phyloP scores from a whole-genome alignment of 2,113 vertebrate genomes.

The Grus americana region DNA sequence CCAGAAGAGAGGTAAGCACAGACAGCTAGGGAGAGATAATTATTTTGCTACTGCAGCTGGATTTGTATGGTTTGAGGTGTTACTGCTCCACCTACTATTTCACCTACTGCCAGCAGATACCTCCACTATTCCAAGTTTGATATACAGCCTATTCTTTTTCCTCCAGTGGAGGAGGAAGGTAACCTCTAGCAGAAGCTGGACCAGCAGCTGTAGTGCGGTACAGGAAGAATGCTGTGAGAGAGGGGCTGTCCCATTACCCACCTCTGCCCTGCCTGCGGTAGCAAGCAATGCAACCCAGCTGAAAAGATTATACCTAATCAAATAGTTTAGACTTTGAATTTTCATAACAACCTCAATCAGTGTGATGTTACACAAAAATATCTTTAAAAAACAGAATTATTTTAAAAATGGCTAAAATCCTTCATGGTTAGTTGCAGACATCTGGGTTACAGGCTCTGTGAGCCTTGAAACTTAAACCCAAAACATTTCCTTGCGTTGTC shows the following conservation, averaged over 20 bases:
- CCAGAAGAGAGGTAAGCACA: background rate
- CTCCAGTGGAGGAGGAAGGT: background rate
- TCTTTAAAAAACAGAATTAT: background rate
- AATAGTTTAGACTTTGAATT: background rate
- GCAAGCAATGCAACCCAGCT: background rate
- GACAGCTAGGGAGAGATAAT: background rate
- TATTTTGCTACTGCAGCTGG: background rate
- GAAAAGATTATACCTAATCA: background rate
- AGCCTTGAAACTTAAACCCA: background rate
- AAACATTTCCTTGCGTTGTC: background rate
- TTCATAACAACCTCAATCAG: background rate
- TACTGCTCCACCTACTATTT: background rate
- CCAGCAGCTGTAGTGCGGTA: background rate
- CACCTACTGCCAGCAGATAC: background rate
- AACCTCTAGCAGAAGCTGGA: background rate
- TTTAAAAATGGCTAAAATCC: background rate
- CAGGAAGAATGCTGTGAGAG: background rate
- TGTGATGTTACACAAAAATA: background rate
- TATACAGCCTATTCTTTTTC: background rate
- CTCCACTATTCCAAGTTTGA: background rate
- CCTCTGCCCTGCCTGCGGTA: background rate
- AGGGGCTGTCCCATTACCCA: background rate
- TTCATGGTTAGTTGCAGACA: background rate
- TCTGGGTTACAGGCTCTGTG: background rate
- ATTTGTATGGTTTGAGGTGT: background rate